Percentiles rank a stretch among this genome's conserved stretches.
These are phyloP conservation scores for Adelges cooleyi DNA, from an alignment of 1,140 invertebrate genomes.

Conservation along the genomic window DNA sequence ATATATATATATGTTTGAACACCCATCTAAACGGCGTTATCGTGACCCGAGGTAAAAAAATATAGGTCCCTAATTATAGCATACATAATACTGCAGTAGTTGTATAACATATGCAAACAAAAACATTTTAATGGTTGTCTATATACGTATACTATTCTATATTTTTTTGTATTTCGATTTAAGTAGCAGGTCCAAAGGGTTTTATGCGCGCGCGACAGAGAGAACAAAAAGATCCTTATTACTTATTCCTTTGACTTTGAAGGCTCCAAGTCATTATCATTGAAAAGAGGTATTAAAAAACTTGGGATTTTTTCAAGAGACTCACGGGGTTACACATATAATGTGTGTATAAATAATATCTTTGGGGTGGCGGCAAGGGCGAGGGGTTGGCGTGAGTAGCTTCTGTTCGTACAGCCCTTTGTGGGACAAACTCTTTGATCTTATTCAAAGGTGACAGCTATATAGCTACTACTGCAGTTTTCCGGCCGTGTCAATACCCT, in stretches of 20 bases:
- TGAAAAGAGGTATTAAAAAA: conserved; percentile 25
- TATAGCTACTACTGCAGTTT: not conserved
- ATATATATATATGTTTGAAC: too few species aligned
- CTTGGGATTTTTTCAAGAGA: conserved; percentile 23
- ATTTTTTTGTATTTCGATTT: not conserved
- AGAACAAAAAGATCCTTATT: conserved; percentile 26
- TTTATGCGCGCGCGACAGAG: not conserved
- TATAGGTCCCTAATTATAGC: not conserved
- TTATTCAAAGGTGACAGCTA: conserved; percentile 15
- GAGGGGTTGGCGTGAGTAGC: not conserved
- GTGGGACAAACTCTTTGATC: conserved; percentile 1
- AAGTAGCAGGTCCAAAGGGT: conserved; percentile 17
- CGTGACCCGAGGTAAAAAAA: too few species aligned
- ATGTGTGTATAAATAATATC: not conserved
- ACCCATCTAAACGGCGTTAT: too few species aligned
- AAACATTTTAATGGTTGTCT: not conserved
- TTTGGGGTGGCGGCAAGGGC: too few species aligned
- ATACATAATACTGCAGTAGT: not conserved
- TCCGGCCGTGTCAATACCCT: not conserved
- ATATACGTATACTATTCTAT: not conserved
- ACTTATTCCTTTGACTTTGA: conserved; percentile 28
- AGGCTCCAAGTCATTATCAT: conserved; percentile 3
- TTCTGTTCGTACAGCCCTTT: conserved; percentile 17
- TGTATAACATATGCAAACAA: not conserved
- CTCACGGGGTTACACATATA: not conserved